A percentile compares a stretch with the other conserved stretches of the same genome.
phyloP scores from a whole-genome alignment of 2,113 vertebrate genomes.

The Crotalus helleri region DNA sequence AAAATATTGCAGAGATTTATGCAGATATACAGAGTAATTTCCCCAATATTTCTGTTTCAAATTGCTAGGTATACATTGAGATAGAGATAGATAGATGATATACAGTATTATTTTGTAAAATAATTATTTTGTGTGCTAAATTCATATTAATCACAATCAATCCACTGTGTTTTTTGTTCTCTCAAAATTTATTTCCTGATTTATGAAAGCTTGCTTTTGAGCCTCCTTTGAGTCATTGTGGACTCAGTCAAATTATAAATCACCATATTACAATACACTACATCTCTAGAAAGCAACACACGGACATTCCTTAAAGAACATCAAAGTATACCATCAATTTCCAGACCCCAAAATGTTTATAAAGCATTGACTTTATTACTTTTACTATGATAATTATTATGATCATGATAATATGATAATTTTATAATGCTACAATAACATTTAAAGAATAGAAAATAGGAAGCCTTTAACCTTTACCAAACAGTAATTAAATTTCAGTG shows the following conservation, averaged over 20 bases:
- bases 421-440: neutral
- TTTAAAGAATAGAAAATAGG: neutral
- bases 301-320: neutral
- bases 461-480: neutral
- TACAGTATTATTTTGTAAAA: neutral
- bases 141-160: neutral
- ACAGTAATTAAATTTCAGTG: neutral
- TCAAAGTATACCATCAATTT: neutral
- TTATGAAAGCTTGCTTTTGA: neutral
- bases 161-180: neutral
- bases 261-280: neutral
- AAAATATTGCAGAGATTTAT: neutral
- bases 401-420: neutral
- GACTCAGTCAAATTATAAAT: neutral
- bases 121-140: neutral
- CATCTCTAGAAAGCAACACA: neutral
- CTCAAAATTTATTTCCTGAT: neutral
- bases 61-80: neutral
- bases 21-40: neutral
- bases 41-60: neutral
- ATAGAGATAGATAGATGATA: neutral
- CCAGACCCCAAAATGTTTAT: neutral
- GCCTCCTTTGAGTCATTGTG: neutral
- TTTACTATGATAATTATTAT: neutral
- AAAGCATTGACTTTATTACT: neutral